These are phyloP conservation scores for Eupristina koningsbergeri DNA, from an alignment of 1,140 invertebrate genomes.

Conservation along the genomic window DNA sequence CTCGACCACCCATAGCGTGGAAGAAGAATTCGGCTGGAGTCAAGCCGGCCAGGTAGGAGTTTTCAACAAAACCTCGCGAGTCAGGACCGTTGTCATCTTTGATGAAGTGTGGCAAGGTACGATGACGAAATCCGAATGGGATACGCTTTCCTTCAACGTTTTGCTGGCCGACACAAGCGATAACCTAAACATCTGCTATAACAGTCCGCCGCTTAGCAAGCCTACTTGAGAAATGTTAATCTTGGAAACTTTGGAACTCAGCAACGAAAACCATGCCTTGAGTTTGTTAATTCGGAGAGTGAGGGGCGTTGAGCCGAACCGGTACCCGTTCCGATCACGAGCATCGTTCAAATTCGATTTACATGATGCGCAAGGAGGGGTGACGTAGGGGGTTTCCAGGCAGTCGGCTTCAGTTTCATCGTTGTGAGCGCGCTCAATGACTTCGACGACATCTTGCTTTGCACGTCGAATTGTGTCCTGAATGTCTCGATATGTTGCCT, in stretches of 20 bases:
- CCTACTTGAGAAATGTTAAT: conserved; percentile 99
- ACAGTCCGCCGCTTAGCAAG: too few relatives aligned
- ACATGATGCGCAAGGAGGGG: conserved; percentile 91
- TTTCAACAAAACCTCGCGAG: conserved; percentile 99
- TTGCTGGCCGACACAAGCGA: conserved; percentile 99
- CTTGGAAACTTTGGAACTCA: conserved; percentile 96
- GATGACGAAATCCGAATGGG: conserved; percentile 98
- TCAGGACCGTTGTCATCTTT: conserved; percentile 99
- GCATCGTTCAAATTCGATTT: conserved; percentile 99
- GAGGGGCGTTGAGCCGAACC: conserved; percentile 99
- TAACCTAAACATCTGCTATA: too few relatives aligned
- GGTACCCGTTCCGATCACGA: conserved; percentile 99
- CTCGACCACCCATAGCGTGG: conserved; percentile 99
- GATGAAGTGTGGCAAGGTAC: conserved; percentile 99
- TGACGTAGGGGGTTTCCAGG: conserved; percentile 98
- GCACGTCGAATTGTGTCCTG: conserved; percentile 98
- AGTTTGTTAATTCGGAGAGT: conserved; percentile 98
- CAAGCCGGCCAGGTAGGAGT: conserved; percentile 98
- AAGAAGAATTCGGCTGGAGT: conserved; percentile 99
- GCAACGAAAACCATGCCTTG: conserved; percentile 92
- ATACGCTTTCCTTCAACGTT: conserved; percentile 99
- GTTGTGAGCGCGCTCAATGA: conserved; percentile 99
- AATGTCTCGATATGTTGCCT: conserved; percentile 97
- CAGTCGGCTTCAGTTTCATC: conserved; percentile 98
- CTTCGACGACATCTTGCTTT: conserved; percentile 99